Base-by-base conservation (phyloP, 1,140 invertebrate genomes). In the Panulirus ornatus region DNA sequence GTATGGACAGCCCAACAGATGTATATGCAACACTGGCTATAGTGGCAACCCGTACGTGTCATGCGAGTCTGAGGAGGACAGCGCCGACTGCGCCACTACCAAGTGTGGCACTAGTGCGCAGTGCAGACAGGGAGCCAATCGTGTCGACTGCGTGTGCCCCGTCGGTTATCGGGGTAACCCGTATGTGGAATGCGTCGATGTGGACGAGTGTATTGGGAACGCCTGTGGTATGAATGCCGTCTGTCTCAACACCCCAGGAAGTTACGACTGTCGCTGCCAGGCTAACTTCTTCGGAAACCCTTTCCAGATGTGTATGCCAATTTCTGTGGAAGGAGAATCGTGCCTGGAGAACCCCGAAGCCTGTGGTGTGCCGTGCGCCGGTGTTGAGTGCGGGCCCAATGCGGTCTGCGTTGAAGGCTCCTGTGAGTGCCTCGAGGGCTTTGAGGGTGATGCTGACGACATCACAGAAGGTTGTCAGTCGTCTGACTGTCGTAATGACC, bases 31-130 rank as follows among this genome's bases (percentile, higher is more conserved):
- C 93, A 95, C 96, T 75, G 97, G 97, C 16, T 97, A 96, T 2
- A 96, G 94, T 87, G 97, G 97, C 84, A 98, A 98, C 95, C 97
- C 98, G 8, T 98, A 98, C 93, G 95, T 96, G 88, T 96, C 96
- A 34, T 98, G 97, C 93, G 86, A 83, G 66, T 92, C 91, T 3
- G 88, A 91, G 79, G 95, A 96, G 92, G n/a, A 83, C 27, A 96
- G 96, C 92, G 96, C 95, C 84, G 95, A 96, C n/a, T 98, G 97
- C 92, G 95, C 95, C 0, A 95, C 95, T 79, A 95, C 96, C 47
- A 94, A 96, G 22, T 98, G 97, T 93, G 97, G 97, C 30, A 93
- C 93, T 27, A 96, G 96, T 92, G 97, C 97, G 5, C 95, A 96
- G 88, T 98, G 97, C 93, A 95, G 95, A 91, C 95, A 97, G 92